Conservation (phyloP, 2,113 vertebrate species). For the Trachemys scripta region DNA sequence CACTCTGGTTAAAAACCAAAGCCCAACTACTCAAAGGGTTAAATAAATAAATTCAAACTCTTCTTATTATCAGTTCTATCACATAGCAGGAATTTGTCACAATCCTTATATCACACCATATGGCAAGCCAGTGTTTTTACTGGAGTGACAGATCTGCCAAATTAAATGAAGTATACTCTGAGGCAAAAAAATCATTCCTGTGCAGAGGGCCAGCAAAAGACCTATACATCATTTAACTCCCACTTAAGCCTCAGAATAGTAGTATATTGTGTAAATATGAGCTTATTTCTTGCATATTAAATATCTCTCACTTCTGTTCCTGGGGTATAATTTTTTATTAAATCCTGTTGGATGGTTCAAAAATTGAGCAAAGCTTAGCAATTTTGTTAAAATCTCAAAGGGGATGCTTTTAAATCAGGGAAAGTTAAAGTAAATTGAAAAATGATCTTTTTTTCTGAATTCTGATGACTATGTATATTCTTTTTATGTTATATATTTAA, state of each 20-base stretch:
- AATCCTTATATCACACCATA: neutral
- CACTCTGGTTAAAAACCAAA: neutral
- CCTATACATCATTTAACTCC: neutral
- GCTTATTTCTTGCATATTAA: neutral
- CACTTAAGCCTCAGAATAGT: accelerated
- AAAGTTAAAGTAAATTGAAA: neutral
- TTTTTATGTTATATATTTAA: neutral
- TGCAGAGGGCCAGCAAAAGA: neutral
- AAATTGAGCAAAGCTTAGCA: neutral
- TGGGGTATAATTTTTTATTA: neutral
- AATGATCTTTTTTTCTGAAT: neutral
- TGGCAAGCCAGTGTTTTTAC: neutral
- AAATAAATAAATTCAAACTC: neutral
- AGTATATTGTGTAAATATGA: accelerated
- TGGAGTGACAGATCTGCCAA: neutral
- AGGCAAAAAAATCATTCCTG: neutral
- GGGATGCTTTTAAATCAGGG: neutral
- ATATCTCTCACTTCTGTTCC: neutral
- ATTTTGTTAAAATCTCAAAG: neutral
- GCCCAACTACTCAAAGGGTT: neutral
- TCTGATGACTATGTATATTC: neutral
- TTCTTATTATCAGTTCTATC: conserved; percentile 20
- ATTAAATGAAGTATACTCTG: neutral
- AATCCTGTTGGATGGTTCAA: neutral
- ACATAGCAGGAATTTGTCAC: neutral